Conservation (phyloP, 2,113 vertebrate species). For the Mionectes macconnelli region DNA sequence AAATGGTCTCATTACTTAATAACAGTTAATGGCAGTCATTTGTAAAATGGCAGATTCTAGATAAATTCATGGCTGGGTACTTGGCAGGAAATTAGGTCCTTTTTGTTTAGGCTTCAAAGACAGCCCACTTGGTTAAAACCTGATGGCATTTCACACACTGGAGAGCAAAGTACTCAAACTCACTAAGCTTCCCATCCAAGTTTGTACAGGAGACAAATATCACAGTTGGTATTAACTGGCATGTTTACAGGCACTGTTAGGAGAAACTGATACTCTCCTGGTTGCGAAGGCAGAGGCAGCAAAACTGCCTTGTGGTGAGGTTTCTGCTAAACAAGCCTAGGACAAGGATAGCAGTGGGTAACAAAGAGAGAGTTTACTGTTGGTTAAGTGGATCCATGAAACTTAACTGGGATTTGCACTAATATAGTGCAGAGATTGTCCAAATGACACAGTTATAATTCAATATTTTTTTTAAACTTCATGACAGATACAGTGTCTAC, state of each 20-base stretch:
- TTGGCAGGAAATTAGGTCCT: not conserved
- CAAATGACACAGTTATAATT: not conserved
- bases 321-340: not conserved
- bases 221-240: not conserved
- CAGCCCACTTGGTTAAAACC: not conserved
- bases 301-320: not conserved
- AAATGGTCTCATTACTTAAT: not conserved
- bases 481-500: not conserved
- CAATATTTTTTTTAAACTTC: not conserved
- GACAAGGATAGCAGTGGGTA: not conserved
- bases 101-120: not conserved
- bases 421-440: not conserved
- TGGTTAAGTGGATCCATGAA: not conserved
- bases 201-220: not conserved
- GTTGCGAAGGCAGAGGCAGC: not conserved
- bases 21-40: not conserved
- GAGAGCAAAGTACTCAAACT: not conserved
- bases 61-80: not conserved
- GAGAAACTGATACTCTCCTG: not conserved
- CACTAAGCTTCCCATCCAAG: not conserved
- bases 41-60: not conserved
- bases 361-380: not conserved
- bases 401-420: not conserved
- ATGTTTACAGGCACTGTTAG: not conserved
- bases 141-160: not conserved